Evolutionary conservation across 2,888 invertebrate species (phyloP), one percentile per base, ranked within the genome.

Genomic region (Chrysolina americana): DNA sequence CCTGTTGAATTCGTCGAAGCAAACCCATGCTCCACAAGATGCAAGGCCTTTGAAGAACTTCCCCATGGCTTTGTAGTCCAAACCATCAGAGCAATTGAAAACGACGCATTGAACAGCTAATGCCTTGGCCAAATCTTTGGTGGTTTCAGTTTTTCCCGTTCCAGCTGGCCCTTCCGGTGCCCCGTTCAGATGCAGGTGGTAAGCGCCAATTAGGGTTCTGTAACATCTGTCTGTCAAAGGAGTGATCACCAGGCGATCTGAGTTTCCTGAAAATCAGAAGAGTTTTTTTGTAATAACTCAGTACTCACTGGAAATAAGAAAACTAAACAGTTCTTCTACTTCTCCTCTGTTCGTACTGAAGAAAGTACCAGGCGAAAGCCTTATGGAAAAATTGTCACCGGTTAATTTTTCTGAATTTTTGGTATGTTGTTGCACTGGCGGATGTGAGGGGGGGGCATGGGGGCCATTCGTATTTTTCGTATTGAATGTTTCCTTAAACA

Each of bases 61-160:
- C 9, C 95, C 94, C 95, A 96, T 95, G 36, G 95, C 94, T 83
- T 95, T 93, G 85, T 95, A 95, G 87, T 96, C 95, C 76, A 96
- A 89, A 13, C 95, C 95, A 85, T 95, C 95, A 0, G 96, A 96
- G 86, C 96, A 96, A 87, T 95, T 96, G 86, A 96, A 96, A 0
- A 96, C 95, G 0, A 96, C 93, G 85, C 96, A 96, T 85, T 96
- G 96, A 1, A 97, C 96, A 0, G 97, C 98, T 65, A 98, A 85
- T 0, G 97, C 97, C 88, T 97, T 96, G 6, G 96, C 96, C 78
- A 98, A 89, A 89, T 98, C 97, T 89, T 98, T 98, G 0, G 95
- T 95, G 19, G 96, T 96, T 89, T 96, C 96, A 0, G 96, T 96
- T 89, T 96, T 96, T 0, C 96, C 96, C 0, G 96, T 96, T 0